Evolutionary conservation across 1,140 invertebrate species (phyloP).

Genomic region (Caenorhabditis latens): DNA sequence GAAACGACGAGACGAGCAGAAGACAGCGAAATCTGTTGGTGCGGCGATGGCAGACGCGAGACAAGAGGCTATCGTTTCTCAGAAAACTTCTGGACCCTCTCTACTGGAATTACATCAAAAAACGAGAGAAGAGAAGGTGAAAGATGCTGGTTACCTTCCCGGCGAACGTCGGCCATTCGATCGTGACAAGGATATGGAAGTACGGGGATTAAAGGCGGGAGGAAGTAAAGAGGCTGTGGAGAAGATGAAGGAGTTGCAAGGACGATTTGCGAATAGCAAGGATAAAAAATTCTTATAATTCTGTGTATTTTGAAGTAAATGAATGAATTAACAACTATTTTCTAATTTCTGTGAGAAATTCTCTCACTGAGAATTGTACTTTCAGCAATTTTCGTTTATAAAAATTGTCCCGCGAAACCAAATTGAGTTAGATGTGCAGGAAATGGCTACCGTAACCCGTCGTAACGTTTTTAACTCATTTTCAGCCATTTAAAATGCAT

Average conservation of each 20-base stretch:
- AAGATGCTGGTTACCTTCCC: not conserved
- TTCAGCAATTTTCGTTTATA: too few relatives aligned
- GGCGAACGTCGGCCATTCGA: conserved; percentile 35
- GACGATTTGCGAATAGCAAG: conserved; percentile 32
- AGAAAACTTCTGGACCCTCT: not conserved
- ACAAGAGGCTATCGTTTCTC: not conserved
- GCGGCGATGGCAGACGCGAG: not conserved
- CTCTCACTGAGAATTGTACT: too few relatives aligned
- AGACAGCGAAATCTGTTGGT: not conserved
- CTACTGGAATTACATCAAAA: conserved; percentile 32
- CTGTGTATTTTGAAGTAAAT: not conserved
- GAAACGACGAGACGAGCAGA: not conserved
- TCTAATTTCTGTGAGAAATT: too few relatives aligned
- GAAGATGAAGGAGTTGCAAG: conserved; percentile 7
- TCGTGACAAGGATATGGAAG: conserved; percentile 40
- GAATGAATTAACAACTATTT: too few relatives aligned
- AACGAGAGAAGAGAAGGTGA: not conserved
- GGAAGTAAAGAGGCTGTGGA: conserved; percentile 30
- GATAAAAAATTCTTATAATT: conserved; percentile 21
- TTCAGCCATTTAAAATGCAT: too few relatives aligned
- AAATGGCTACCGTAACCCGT: too few relatives aligned
- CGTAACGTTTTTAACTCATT: too few relatives aligned
- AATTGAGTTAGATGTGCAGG: too few relatives aligned
- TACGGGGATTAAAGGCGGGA: conserved; percentile 19
- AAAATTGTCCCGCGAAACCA: too few relatives aligned